Conservation (phyloP, 2,888 invertebrate species). For the Dione juno region DNA sequence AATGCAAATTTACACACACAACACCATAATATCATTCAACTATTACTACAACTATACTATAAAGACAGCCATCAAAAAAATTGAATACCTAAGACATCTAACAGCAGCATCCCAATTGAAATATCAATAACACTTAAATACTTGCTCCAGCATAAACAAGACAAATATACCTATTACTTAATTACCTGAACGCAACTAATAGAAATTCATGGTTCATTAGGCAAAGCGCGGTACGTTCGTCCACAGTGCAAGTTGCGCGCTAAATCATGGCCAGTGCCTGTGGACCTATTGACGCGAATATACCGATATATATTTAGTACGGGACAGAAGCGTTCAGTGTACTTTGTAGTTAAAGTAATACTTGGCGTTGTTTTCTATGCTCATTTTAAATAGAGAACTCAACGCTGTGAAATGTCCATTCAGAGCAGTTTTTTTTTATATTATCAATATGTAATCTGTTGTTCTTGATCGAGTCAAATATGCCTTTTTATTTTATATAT, state of each 20-base stretch:
- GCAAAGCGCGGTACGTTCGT: slow-evolving; percentile 65
- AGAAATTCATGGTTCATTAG: slow-evolving; percentile 81
- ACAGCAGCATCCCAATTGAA: slow-evolving; percentile 13
- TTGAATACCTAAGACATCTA: not conserved
- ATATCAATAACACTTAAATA: slow-evolving; percentile 45
- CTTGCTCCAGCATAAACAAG: slow-evolving; percentile 42
- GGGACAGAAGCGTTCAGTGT: slow-evolving; percentile 13
- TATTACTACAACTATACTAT: not conserved
- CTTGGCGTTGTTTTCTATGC: no score
- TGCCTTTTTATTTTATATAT: no score
- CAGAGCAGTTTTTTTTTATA: no score
- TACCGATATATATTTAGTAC: slow-evolving; percentile 48
- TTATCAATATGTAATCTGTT: no score
- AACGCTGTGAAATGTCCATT: no score
- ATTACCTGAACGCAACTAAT: slow-evolving; percentile 79
- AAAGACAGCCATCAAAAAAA: not conserved
- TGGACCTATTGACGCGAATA: slow-evolving; percentile 59
- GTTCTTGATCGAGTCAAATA: no score
- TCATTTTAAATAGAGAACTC: no score
- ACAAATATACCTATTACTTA: slow-evolving; percentile 65
- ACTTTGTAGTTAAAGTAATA: no score
- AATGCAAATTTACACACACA: no score
- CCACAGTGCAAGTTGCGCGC: slow-evolving; percentile 76
- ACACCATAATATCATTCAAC: no score
- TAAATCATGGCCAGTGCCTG: slow-evolving; percentile 75